Base-by-base conservation (phyloP, 2,113 vertebrate species). In the Mystacornis crossleyi region DNA sequence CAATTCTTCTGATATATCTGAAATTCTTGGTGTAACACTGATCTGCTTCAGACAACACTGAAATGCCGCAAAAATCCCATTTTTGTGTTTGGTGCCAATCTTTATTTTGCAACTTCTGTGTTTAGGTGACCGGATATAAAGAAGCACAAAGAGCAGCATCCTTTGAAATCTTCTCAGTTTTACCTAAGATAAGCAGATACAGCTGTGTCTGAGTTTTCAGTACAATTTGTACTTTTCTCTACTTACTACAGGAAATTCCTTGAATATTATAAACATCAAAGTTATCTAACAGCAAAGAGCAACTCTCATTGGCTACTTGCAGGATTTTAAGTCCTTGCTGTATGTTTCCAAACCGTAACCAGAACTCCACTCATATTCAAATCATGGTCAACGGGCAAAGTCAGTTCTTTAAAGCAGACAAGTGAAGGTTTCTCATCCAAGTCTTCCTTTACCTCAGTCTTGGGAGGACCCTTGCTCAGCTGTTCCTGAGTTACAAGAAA, bases 231-330 rank as follows among this genome's bases (percentile, higher is more conserved):
- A 77, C 50, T 74, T 60, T 85, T 67, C 57, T 93, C 36, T 93
- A 40, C 34, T 89, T 94, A 87, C 64, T 91, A 86, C 66, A 95
- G 86, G 89, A 95, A 94, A 96, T 97, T 85, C 81, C 74, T 92
- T 50, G 65, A 64, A 93, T 95, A 78, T 73, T 86, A 53, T 57
- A 70, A 93, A 73, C 70, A 57, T 36, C 29, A 29, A 78, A 75
- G 81, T 93, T 95, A 88, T 57, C 53, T 96, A 81, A 90, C 86
- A 70, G 50, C 62, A 95, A 90, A 78, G 58, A 55, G 21, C n/a
- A 80, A 47, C 60, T 74, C 36, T 60, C 18, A 3, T 19, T 64
- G 87, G 65, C 23, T 92, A 48, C 34, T 55, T 33, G 17, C 8
- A 88, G 74, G 33, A 40, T 69, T 81, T 87, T 72, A 64, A 80